Percentiles rank a stretch among this genome's conserved stretches.
These are phyloP conservation scores for Cephus spinipes DNA, from an alignment of 2,888 invertebrate species.

Conservation along the genomic window DNA sequence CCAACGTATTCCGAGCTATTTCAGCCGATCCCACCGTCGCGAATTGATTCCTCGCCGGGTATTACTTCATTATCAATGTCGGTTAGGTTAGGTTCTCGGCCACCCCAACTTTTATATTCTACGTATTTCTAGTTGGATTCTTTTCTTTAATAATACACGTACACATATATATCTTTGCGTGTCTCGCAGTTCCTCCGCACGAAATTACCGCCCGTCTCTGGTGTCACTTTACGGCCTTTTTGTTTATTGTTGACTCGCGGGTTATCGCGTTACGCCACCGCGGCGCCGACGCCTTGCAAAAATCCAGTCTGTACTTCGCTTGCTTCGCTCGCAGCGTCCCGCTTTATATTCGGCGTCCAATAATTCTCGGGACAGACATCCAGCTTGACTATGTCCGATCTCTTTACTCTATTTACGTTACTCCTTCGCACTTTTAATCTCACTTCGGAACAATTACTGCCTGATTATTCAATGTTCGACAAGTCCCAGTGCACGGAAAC, in stretches of 20 bases:
- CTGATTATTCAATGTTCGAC: not conserved
- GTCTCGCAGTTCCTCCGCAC: not conserved
- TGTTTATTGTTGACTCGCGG: constrained; percentile 19
- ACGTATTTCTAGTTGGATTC: not conserved
- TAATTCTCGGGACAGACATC: not conserved
- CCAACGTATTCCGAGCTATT: not conserved
- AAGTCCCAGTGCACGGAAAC: not conserved
- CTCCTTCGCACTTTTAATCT: not conserved
- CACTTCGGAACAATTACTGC: not conserved
- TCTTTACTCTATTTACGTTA: not conserved
- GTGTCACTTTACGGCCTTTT: constrained; percentile 7
- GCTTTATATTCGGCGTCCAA: not conserved
- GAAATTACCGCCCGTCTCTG: not conserved
- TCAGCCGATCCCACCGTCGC: not conserved
- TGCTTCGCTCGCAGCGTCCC: not conserved
- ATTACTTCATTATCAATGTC: not conserved
- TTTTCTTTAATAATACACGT: not conserved
- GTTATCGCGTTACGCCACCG: constrained; percentile 27
- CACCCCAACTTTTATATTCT: not conserved
- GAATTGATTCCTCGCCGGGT: not conserved
- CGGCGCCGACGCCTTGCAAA: constrained; percentile 15
- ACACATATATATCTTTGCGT: not conserved
- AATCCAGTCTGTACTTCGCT: not conserved
- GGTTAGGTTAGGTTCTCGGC: not conserved
- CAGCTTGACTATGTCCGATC: not conserved